Conservation (phyloP, 2,113 vertebrate genomes). For the Brachyistius frenatus region DNA sequence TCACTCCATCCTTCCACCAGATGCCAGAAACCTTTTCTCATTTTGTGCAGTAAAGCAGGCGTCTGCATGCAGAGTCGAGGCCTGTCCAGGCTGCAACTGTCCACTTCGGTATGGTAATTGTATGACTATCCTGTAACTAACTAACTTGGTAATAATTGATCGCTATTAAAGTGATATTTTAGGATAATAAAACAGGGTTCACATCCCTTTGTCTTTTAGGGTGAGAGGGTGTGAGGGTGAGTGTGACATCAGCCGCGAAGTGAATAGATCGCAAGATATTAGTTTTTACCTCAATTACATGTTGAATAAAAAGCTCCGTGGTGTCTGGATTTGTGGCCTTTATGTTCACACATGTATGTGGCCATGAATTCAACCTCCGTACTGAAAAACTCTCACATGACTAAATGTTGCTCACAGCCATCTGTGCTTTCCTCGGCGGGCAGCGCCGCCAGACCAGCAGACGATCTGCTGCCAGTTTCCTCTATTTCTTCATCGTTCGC, state of each 20-base stretch:
- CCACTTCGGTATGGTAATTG: no score
- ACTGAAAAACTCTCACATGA: not conserved
- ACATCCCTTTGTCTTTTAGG: no score
- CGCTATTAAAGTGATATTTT: no score
- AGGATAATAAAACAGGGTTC: no score
- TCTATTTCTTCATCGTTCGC: slow-evolving; percentile 17
- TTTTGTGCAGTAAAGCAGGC: not conserved
- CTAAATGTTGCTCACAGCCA: not conserved
- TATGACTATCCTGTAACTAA: no score
- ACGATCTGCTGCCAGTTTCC: slow-evolving; percentile 12
- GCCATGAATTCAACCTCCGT: no score
- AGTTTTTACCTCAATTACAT: not conserved
- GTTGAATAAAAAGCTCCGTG: not conserved
- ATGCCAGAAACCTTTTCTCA: not conserved
- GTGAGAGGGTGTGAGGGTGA: not conserved
- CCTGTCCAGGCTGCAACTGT: no score
- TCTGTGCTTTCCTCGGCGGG: not conserved
- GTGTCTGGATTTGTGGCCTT: not conserved
- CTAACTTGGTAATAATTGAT: no score
- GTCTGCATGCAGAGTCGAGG: no score
- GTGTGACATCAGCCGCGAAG: not conserved
- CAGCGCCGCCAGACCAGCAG: not conserved
- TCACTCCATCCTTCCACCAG: no score
- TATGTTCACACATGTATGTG: no score
- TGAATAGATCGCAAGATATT: not conserved